Evolutionary conservation across 2,888 invertebrate genomes (phyloP), one percentile per base, ranked within the genome.

Genomic region (Hirudinaria manillensis): DNA sequence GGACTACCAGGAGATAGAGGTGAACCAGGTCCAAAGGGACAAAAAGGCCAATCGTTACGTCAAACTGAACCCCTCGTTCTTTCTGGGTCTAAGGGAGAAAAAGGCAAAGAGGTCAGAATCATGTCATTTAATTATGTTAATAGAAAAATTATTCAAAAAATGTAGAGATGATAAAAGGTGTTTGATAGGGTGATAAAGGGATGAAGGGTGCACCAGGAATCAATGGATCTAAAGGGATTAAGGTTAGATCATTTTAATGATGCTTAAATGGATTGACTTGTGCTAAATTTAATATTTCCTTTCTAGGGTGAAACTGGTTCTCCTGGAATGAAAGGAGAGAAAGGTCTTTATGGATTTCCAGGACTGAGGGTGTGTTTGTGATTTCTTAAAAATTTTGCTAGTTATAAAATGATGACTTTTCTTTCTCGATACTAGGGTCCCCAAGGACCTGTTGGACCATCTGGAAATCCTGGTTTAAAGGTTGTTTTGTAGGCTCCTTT

Each of bases 291-390:
- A 7, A 29, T 3, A 65, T 36, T 16, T 53, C 13, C 72, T 55
- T 16, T 24, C 7, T 29, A 72, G 72, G 72, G 72, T 51, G 72
- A 72, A 27, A 72, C 76, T 19, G 79, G 79, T 36, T 51, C 61
- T 45, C 24, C 65, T n/a, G 79, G 79, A 53, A 78, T 77, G 78
- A 79, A 78, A 66, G 79, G 79, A 27, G 79, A 79, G 70, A 80
- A 80, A 67, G 80, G 80, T 10, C 77, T 79, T 2, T 78, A 77
- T 34, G 80, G 80, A 27, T 76, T 77, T 55, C 76, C 79, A 53
- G 80, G 80, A 10, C 77, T 77, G 32, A 77, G 79, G 38, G 79
- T 79, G 72, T 78, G 77, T 75, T 65, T 4, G 27, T 51, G 21
- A 34, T 74, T 74, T 45, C 65, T 51, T 24, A 56, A 38, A 19